Percentiles rank a stretch among this genome's conserved stretches.
Conservation (phyloP, 2,888 invertebrate genomes). For the Griposia aprilina region DNA sequence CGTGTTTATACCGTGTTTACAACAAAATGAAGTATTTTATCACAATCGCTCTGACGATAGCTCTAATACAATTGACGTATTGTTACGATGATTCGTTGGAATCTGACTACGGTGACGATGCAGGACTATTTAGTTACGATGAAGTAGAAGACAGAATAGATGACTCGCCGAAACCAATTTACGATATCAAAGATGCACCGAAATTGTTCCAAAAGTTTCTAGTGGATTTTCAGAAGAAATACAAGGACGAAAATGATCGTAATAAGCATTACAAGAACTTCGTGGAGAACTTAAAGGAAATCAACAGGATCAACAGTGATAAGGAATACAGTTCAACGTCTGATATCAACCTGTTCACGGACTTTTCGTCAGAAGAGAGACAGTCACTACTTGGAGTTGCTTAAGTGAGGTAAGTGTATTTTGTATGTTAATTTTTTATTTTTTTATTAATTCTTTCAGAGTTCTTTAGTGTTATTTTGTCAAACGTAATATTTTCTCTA, state of each 20-base stretch:
- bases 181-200: conserved; percentile 77
- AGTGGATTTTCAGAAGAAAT: conserved; percentile 75
- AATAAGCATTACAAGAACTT: conserved; percentile 76
- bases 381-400: conserved; percentile 13
- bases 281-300: conserved; percentile 75
- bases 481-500: not conserved
- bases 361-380: conserved; percentile 71
- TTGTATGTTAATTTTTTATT: not conserved
- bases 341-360: conserved; percentile 81
- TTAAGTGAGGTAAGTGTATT: conserved; percentile 28
- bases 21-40: conserved; percentile 68
- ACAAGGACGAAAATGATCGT: conserved; percentile 73
- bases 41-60: conserved; percentile 52
- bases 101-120: conserved; percentile 48
- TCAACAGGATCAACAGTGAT: conserved; percentile 76
- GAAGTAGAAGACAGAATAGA: conserved; percentile 49
- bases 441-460: not conserved
- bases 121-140: conserved; percentile 13
- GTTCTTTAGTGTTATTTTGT: not conserved
- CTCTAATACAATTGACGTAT: conserved; percentile 54
- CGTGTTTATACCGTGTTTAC: conserved; percentile 57
- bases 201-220: conserved; percentile 76
- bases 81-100: conserved; percentile 43
- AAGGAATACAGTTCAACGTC: conserved; percentile 64
- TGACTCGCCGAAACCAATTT: conserved; percentile 69